phyloP scores from a whole-genome alignment of 1,140 invertebrate genomes.

The Caenorhabditis briggsae region DNA sequence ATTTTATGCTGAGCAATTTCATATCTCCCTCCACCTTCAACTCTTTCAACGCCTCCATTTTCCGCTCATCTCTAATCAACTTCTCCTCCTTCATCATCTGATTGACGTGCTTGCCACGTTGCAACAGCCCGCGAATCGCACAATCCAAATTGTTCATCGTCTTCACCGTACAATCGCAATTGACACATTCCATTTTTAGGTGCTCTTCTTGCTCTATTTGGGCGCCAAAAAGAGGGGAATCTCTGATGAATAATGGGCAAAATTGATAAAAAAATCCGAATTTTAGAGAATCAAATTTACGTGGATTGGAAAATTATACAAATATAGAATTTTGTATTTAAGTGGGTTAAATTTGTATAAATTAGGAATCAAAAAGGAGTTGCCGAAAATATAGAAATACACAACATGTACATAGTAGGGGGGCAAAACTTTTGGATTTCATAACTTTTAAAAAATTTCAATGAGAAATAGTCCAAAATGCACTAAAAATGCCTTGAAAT shows the following conservation, averaged over 20 bases:
- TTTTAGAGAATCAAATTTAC: too few species aligned
- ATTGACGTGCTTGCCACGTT: background rate
- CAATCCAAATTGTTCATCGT: constrained; percentile 37
- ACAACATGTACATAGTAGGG: constrained; percentile 47
- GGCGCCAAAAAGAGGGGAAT: background rate
- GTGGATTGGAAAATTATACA: too few species aligned
- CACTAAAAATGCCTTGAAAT: too few species aligned
- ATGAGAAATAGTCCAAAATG: too few species aligned
- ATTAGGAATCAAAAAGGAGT: background rate
- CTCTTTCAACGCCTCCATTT: constrained; percentile 13
- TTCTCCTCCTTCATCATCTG: constrained; percentile 42
- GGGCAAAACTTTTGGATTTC: background rate
- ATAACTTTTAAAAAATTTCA: background rate
- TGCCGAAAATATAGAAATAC: constrained; percentile 16
- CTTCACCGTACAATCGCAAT: constrained; percentile 43
- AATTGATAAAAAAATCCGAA: too few species aligned
- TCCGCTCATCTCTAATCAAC: background rate
- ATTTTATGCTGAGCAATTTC: background rate
- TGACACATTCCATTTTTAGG: constrained; percentile 23
- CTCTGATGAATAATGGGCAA: too few species aligned
- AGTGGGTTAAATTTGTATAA: background rate
- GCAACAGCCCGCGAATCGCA: constrained; percentile 7
- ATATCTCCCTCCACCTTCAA: background rate
- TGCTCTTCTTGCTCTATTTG: background rate
- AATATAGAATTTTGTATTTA: too few species aligned